Evolutionary conservation across 2,888 invertebrate species (phyloP), one percentile per base, ranked within the genome.

Genomic region (Ochropacha duplaris): DNA sequence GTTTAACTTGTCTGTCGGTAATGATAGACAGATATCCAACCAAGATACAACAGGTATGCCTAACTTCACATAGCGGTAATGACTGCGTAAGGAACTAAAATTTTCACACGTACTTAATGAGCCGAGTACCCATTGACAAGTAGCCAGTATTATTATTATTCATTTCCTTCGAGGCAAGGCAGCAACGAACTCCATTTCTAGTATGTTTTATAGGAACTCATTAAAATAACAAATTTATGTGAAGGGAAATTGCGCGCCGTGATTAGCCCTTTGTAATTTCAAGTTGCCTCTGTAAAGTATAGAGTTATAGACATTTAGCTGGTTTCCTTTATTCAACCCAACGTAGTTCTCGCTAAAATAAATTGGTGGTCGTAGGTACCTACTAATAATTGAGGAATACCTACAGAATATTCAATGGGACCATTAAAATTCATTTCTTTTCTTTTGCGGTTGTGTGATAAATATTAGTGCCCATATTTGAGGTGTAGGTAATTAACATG

Each of bases 91-190:
- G 76, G 74, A 78, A 78, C 69, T 67, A 74, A 75, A 69, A 67
- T 76, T 75, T 79, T 83, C 84, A 79, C 83, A 83, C 79, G 75
- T 80, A 75, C 78, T 72, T 77, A 76, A 77, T 75, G 71, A 67
- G 59, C 54, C 54, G 60, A 60, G 59, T 56, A 58, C 28, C 60
- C 59, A 61, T 59, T 64, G 44, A 60, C 61, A 62, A 58, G 60
- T 58, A 55, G 31, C 54, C 52, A 36, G 49, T 49, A 28, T 54
- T 50, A 50, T 31, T 24, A 52, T 52, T 58, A 59, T 57, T 57
- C 26, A 51, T 52, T 57, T 52, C 44, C 57, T 49, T 49, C 52
- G 22, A 52, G 52, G 28, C 52, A 19, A 51, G 51, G 57, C 62
- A 55, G 50, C 64, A 54, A 56, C 44, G 55, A 59, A 68, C 54